These are phyloP conservation scores for Plebejus anna DNA, from an alignment of 2,888 invertebrate species.

Conservation along the genomic window DNA sequence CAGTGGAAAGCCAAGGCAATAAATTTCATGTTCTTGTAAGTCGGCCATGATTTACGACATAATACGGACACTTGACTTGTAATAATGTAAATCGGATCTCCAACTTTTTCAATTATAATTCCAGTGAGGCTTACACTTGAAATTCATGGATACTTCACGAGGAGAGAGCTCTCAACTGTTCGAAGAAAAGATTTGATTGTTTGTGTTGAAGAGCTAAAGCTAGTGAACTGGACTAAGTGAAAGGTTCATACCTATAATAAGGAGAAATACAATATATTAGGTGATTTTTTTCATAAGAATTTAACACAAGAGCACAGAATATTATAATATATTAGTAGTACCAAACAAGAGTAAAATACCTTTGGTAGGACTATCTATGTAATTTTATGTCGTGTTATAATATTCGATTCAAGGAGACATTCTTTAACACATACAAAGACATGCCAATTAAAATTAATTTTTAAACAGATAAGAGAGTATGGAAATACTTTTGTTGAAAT, in stretches of 20 bases:
- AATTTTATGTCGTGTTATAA: too few relatives aligned
- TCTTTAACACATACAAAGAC: background rate
- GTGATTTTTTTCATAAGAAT: too few relatives aligned
- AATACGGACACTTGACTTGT: conserved; percentile 26
- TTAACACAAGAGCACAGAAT: too few relatives aligned
- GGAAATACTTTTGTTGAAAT: background rate
- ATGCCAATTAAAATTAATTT: background rate
- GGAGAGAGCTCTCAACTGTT: background rate
- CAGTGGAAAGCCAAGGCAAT: conserved; percentile 66
- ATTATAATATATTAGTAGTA: too few relatives aligned
- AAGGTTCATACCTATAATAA: too few relatives aligned
- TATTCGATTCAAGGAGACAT: background rate
- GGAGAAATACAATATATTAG: too few relatives aligned
- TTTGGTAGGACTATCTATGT: too few relatives aligned
- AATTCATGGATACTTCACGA: conserved; percentile 1
- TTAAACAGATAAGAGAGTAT: background rate
- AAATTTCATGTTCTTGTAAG: conserved; percentile 73
- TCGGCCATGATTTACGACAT: conserved; percentile 65
- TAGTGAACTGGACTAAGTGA: background rate
- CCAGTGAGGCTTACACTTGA: conserved; percentile 6
- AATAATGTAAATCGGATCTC: conserved; percentile 25
- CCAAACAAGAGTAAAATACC: too few relatives aligned
- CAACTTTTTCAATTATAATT: conserved; percentile 28
- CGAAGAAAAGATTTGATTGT: background rate
- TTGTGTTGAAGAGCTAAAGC: background rate